Evolutionary conservation across 2,797 vertebrate genomes (phyloP).

Genomic region (Poeciliopsis paucimaculata): DNA sequence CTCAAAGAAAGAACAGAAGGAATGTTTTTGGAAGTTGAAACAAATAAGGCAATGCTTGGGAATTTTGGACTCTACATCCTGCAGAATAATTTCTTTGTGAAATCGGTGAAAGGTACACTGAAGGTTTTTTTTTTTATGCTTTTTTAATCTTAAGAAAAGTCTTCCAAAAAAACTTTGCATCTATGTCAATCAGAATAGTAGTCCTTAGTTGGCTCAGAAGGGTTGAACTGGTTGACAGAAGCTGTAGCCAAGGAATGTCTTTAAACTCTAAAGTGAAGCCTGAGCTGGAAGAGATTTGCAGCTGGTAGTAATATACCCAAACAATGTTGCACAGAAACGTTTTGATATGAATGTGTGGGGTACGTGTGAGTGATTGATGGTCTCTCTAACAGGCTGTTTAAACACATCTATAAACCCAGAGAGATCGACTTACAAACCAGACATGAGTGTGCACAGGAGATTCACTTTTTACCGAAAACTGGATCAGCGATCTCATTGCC

Average conservation of each 20-base stretch:
- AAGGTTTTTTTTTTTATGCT: constrained; percentile 36
- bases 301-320: constrained; percentile 45
- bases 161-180: constrained; percentile 63
- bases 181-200: constrained; percentile 52
- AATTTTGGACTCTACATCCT: constrained; percentile 14
- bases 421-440: constrained; percentile 42
- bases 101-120: constrained; percentile 48
- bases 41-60: not conserved
- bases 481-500: constrained; percentile 40
- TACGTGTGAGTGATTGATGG: constrained; percentile 20
- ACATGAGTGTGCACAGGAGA: constrained; percentile 44
- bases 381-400: constrained; percentile 9
- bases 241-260: constrained; percentile 59
- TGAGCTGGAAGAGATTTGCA: constrained; percentile 34
- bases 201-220: constrained; percentile 39
- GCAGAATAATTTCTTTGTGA: constrained; percentile 37
- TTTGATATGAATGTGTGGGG: constrained; percentile 63
- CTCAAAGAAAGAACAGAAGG: constrained; percentile 17
- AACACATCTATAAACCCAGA: not conserved
- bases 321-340: constrained; percentile 69
- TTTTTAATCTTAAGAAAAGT: constrained; percentile 43
- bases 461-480: constrained; percentile 37
- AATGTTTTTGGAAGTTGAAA: constrained; percentile 1
- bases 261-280: constrained; percentile 44
- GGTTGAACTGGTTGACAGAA: constrained; percentile 44